phyloP scores from a whole-genome alignment of 2,888 invertebrate species.

The Candidula unifasciata region DNA sequence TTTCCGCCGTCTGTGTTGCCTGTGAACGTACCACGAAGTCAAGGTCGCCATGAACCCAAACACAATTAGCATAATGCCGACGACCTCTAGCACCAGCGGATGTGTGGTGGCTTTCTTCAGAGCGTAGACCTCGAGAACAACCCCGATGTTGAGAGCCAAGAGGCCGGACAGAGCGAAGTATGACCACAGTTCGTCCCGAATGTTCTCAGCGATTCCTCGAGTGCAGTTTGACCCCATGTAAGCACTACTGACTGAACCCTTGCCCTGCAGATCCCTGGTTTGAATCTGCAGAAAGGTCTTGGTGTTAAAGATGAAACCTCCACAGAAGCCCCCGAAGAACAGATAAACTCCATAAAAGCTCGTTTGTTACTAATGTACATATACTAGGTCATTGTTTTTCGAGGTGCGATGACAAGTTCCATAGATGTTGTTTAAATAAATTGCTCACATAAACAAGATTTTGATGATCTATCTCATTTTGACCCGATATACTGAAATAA shows the following conservation, averaged over 20 bases:
- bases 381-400: background rate
- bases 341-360: no score
- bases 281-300: background rate
- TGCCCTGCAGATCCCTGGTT: background rate
- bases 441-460: no score
- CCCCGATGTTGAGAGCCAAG: constrained; percentile 52
- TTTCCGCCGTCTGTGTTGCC: constrained; percentile 36
- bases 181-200: constrained; percentile 55
- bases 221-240: constrained; percentile 42
- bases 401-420: background rate
- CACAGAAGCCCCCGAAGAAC: background rate
- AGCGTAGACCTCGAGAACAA: constrained; percentile 55
- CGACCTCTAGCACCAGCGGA: constrained; percentile 38
- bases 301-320: background rate
- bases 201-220: constrained; percentile 34
- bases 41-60: constrained; percentile 39
- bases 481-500: no score
- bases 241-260: no score
- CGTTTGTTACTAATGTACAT: background rate
- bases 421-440: no score
- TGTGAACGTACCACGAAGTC: constrained; percentile 40
- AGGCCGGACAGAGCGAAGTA: constrained; percentile 55
- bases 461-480: no score
- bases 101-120: constrained; percentile 49
- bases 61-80: constrained; percentile 46